Evolutionary conservation across 2,888 invertebrate genomes (phyloP).

Genomic region (Melanargia galathea): DNA sequence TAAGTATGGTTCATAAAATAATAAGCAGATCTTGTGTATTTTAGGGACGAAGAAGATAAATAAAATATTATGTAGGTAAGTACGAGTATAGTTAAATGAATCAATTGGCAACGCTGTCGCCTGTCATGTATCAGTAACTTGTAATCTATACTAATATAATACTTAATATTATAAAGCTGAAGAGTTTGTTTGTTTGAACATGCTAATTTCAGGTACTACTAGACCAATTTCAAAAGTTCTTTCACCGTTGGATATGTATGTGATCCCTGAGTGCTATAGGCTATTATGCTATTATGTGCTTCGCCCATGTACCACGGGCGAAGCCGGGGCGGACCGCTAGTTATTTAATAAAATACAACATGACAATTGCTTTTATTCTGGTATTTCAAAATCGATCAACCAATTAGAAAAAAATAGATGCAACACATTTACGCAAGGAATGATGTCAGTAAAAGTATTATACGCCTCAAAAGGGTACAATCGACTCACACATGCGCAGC

Average conservation of each 20-base stretch:
- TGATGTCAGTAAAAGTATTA: slow-evolving; percentile 12
- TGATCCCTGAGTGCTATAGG: no score
- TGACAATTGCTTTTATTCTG: not conserved
- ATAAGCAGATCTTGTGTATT: not conserved
- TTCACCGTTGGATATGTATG: no score
- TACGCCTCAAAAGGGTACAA: slow-evolving; percentile 8
- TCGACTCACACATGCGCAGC: slow-evolving; percentile 9
- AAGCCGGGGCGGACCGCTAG: no score
- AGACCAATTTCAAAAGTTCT: no score
- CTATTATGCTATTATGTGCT: no score
- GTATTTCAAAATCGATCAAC: not conserved
- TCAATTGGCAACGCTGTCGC: not conserved
- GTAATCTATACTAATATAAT: not conserved
- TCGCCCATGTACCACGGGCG: no score
- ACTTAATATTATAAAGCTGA: no score
- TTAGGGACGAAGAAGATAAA: no score
- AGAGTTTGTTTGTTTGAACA: no score
- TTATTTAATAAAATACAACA: no score
- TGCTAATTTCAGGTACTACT: no score
- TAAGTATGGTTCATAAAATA: not conserved
- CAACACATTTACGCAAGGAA: slow-evolving; percentile 9
- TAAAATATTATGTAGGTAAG: not conserved
- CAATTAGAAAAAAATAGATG: slow-evolving; percentile 5
- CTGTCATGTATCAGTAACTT: not conserved
- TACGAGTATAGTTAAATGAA: not conserved